Evolutionary conservation across 64 coral and sea anemone genomes (phyloP).

Genomic region (Montipora capricornis): DNA sequence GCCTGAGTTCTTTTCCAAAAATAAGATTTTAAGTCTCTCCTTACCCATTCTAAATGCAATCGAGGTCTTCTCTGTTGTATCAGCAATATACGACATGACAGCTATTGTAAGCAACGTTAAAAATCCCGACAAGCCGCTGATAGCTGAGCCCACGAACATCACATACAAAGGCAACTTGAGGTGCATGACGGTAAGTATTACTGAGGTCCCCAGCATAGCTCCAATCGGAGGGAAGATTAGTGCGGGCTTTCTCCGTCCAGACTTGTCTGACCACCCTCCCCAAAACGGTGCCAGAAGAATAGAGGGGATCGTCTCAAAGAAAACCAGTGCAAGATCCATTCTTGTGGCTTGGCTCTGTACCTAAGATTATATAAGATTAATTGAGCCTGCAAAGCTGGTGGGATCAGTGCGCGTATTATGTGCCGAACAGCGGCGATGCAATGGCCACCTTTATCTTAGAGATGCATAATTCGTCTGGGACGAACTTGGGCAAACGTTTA

Average conservation of each 20-base stretch:
- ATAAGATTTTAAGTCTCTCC: background rate
- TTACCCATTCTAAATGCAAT: conserved; percentile 24
- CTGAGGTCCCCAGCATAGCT: background rate
- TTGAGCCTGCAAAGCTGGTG: too few relatives aligned
- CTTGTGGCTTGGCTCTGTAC: conserved; percentile 69
- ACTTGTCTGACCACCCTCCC: conserved; percentile 61
- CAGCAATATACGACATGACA: conserved; percentile 46
- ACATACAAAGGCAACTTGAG: conserved; percentile 34
- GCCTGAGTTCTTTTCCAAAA: too few relatives aligned
- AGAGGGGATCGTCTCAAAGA: conserved; percentile 19
- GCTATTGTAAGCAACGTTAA: background rate
- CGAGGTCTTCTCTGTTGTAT: background rate
- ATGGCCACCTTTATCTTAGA: too few relatives aligned
- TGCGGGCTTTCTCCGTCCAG: conserved; percentile 21
- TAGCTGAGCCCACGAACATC: conserved; percentile 28
- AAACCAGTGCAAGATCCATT: conserved; percentile 45
- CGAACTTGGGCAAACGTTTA: too few relatives aligned
- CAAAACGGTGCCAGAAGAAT: conserved; percentile 45
- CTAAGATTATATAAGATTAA: background rate
- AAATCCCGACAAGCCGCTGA: conserved; percentile 16
- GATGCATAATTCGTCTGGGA: too few relatives aligned
- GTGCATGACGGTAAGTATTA: conserved; percentile 29
- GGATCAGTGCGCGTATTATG: too few relatives aligned
- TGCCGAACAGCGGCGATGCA: too few relatives aligned
- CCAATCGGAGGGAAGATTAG: conserved; percentile 43